Base-by-base conservation (phyloP, 1,140 invertebrate species). In the Drosophila pachea region DNA sequence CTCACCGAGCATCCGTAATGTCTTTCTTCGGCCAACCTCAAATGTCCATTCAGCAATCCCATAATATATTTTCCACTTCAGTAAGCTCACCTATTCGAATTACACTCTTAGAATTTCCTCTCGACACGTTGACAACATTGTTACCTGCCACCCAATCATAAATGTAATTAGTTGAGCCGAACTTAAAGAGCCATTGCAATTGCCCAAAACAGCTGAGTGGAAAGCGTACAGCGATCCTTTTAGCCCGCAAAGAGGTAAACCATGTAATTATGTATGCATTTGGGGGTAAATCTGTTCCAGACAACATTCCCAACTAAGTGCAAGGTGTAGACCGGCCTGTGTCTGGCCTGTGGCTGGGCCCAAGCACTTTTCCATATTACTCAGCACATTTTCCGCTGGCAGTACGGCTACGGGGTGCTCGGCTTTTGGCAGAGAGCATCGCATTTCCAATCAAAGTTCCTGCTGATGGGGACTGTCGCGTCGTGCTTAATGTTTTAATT, bases 401-500 rank as follows among this genome's bases (percentile, higher is more conserved):
- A 7, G 7, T 5, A 14, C 5, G 62, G 14, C 5, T 5, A 14
- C 5, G 62, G 14, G 33, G 35, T 40, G 29, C 9, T 22, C 22
- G 22, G 22, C 0, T 2, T n/a, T 7, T 29, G 8, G 48, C 49
- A 60, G 48, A 42, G 42, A 60, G 59, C 22, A 49, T 72, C 42
- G 47, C 74, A 78, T 78, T 83, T 78, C 59, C 79, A 83, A 83
- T 83, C 78, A 78, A 50, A 84, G 79, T 74, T 52, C 71, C 52
- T 55, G 67, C 53, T 38, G 56, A 70, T 38, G 60, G 50, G 7
- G 50, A 59, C 59, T 52, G 63, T 74, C 71, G 74, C 74, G 71
- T 75, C 60, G 73, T 74, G 66, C 81, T 84, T 79, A 86, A 84
- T 86, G 79, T 86, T 84, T 84, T 84, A 84, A 84, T 84, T 84